A percentile compares a stretch with the other conserved stretches of the same genome.
Evolutionary conservation across 2,888 invertebrate species (phyloP).

Genomic region (Eristalinus aeneus): DNA sequence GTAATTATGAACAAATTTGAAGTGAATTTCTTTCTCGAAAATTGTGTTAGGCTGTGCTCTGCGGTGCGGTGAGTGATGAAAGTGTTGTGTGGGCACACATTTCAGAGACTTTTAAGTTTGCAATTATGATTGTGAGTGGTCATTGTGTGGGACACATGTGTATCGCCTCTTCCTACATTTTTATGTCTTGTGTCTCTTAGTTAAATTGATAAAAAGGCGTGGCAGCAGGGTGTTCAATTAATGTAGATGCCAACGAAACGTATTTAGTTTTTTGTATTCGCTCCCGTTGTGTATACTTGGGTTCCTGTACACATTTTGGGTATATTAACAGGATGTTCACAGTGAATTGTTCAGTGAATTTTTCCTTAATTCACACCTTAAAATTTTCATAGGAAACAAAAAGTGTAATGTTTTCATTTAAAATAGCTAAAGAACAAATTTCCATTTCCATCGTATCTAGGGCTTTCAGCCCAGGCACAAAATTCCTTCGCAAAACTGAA

Average conservation of each 20-base stretch:
- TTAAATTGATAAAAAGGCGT: slow-evolving; percentile 36
- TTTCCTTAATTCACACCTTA: too few relatives aligned
- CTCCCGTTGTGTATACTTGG: too few relatives aligned
- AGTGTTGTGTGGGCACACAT: background rate
- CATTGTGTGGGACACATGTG: background rate
- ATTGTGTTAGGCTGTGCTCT: background rate
- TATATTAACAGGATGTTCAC: background rate
- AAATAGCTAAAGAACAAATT: too few relatives aligned
- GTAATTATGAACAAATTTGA: background rate
- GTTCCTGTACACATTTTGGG: background rate
- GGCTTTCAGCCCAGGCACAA: too few relatives aligned
- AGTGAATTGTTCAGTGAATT: too few relatives aligned
- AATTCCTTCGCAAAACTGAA: too few relatives aligned
- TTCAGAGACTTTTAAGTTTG: background rate
- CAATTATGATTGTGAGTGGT: background rate
- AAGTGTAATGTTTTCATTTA: too few relatives aligned
- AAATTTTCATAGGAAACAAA: too few relatives aligned
- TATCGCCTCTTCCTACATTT: background rate
- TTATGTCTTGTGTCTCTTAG: background rate
- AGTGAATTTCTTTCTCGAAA: background rate
- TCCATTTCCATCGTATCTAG: too few relatives aligned
- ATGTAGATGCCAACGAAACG: background rate
- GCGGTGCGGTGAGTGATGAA: too few relatives aligned
- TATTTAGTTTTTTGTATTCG: background rate
- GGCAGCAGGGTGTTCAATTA: slow-evolving; percentile 6